Conservation (phyloP, 2,797 vertebrate genomes). For the Avahi laniger region DNA sequence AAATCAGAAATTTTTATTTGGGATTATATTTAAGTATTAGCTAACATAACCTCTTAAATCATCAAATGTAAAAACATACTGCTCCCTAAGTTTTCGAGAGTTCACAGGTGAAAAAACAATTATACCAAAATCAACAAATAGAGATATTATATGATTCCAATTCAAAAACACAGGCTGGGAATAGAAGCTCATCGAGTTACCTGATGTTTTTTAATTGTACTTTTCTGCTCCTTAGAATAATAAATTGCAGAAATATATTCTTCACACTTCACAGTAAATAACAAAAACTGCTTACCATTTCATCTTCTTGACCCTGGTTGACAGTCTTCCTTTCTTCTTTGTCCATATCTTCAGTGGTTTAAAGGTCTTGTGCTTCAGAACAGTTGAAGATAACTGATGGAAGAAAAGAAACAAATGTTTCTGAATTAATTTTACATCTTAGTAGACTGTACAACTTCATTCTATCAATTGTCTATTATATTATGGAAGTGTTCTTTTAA, state of each 20-base stretch:
- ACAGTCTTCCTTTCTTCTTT: constrained; percentile 93
- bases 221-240: constrained; percentile 17
- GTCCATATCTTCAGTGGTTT: constrained; percentile 90
- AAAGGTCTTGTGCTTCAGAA: constrained; percentile 70
- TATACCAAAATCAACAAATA: background rate
- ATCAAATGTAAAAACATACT: constrained; percentile 24
- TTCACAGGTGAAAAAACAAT: constrained; percentile 10
- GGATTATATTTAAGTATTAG: background rate
- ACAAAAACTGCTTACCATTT: constrained; percentile 90
- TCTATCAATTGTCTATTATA: background rate
- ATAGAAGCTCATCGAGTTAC: background rate
- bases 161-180: background rate
- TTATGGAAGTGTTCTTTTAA: background rate
- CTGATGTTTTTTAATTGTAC: background rate
- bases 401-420: constrained; percentile 12
- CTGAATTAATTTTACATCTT: background rate
- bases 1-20: constrained; percentile 39
- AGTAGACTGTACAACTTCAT: background rate
- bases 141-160: constrained; percentile 17
- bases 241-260: background rate
- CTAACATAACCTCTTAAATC: constrained; percentile 38
- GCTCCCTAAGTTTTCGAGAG: constrained; percentile 1
- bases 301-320: constrained; percentile 95
- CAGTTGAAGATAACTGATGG: constrained; percentile 74
- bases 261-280: background rate